phyloP scores from a whole-genome alignment of 2,888 invertebrate genomes.

The Cryptops parisi region DNA sequence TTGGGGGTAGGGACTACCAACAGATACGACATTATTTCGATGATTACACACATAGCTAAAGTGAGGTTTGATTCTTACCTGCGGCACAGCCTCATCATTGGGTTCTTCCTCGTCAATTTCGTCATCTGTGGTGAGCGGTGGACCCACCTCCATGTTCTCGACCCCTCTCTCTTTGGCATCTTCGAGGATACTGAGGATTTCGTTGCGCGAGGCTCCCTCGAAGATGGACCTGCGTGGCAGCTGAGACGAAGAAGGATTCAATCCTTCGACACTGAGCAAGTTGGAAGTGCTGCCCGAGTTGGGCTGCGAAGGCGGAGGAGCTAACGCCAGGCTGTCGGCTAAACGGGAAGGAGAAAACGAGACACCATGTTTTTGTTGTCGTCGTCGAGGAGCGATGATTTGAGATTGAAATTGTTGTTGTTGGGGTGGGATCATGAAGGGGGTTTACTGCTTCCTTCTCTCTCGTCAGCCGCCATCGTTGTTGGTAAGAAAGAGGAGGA shows the following conservation, averaged over 20 bases:
- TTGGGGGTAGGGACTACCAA: too few relatives aligned
- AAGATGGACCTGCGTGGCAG: constrained; percentile 35
- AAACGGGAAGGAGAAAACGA: not conserved
- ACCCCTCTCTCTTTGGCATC: constrained; percentile 35
- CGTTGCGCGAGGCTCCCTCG: constrained; percentile 72
- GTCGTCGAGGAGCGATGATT: too few relatives aligned
- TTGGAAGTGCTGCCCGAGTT: too few relatives aligned
- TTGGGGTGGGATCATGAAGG: not conserved
- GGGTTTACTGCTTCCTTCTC: not conserved
- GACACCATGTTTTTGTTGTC: too few relatives aligned
- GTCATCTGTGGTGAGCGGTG: constrained; percentile 48
- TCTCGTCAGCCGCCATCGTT: constrained; percentile 1
- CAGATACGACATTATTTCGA: too few relatives aligned
- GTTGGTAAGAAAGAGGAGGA: too few relatives aligned
- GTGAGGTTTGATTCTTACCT: not conserved
- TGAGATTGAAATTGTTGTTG: not conserved
- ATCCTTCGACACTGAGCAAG: not conserved
- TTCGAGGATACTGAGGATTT: constrained; percentile 74
- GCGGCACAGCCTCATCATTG: constrained; percentile 44
- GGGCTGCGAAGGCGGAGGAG: not conserved
- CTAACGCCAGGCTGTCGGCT: constrained; percentile 5
- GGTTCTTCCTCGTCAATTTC: constrained; percentile 57
- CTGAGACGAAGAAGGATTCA: not conserved
- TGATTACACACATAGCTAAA: too few relatives aligned
- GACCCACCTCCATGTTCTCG: constrained; percentile 13